Conservation (phyloP, 2,797 vertebrate genomes). For the Sardinella longiceps region DNA sequence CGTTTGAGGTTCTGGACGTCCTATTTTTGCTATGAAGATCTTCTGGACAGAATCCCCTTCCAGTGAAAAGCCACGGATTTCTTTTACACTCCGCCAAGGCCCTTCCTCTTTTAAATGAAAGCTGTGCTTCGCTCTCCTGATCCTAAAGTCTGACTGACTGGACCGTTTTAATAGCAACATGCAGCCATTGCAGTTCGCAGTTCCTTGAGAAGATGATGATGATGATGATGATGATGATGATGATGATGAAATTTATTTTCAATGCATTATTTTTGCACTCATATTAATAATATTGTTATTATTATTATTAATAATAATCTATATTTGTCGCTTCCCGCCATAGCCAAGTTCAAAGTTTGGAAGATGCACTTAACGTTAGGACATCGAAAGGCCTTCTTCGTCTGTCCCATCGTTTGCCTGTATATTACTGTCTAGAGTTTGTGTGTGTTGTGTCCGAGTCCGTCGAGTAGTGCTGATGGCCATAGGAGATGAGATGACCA, state of each 20-base stretch:
- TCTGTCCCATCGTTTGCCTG: slow-evolving; percentile 36
- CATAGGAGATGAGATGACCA: slow-evolving; percentile 26
- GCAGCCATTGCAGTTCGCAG: slow-evolving; percentile 56
- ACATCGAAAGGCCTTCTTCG: slow-evolving; percentile 39
- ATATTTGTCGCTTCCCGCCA: slow-evolving; percentile 37
- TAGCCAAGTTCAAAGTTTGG: slow-evolving; percentile 38
- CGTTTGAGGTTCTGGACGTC: slow-evolving; percentile 34
- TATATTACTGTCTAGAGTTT: slow-evolving; percentile 38
- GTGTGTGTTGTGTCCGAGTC: slow-evolving; percentile 21
- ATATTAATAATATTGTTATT: slow-evolving; percentile 13
- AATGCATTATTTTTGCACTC: slow-evolving; percentile 65
- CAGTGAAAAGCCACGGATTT: slow-evolving; percentile 51
- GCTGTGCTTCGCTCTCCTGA: slow-evolving; percentile 61
- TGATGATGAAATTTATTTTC: slow-evolving; percentile 45
- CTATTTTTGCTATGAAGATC: slow-evolving; percentile 60
- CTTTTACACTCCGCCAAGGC: slow-evolving; percentile 44
- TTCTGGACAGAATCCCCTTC: slow-evolving; percentile 48
- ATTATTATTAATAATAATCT: slow-evolving; percentile 34
- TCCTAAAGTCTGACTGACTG: slow-evolving; percentile 52
- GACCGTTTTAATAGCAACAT: slow-evolving; percentile 51
- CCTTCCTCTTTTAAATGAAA: slow-evolving; percentile 52
- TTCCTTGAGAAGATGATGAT: no score
- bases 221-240: no score
- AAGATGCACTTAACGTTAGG: slow-evolving; percentile 41
- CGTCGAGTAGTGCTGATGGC: slow-evolving; percentile 15